Evolutionary conservation across 1,140 invertebrate genomes (phyloP).

Genomic region (Macrocentrus cingulum): DNA sequence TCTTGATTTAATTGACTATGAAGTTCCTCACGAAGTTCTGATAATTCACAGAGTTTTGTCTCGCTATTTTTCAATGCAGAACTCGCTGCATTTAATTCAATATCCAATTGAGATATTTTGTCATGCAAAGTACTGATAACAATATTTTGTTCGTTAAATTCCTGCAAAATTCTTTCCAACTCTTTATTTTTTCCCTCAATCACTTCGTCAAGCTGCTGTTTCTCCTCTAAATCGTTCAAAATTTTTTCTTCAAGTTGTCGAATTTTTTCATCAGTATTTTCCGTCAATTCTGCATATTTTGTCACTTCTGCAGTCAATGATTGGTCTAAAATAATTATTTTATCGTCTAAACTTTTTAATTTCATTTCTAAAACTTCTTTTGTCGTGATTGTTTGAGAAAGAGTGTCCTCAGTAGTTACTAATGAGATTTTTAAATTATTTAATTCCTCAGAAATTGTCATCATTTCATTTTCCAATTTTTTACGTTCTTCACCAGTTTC

Average conservation of each 20-base stretch:
- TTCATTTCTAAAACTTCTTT: constrained; percentile 14
- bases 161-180: neutral
- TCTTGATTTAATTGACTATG: constrained; percentile 24
- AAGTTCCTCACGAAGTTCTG: constrained; percentile 23
- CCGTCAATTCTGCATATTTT: neutral
- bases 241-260: neutral
- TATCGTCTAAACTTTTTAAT: neutral
- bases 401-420: constrained; percentile 23
- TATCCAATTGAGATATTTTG: neutral
- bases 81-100: neutral
- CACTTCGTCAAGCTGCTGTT: constrained; percentile 12
- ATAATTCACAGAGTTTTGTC: constrained; percentile 24
- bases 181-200: neutral
- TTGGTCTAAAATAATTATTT: constrained; percentile 7
- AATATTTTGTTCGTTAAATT: neutral
- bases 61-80: neutral
- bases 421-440: constrained; percentile 30
- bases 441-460: constrained; percentile 28
- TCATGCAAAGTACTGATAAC: neutral
- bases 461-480: constrained; percentile 27
- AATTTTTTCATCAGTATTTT: too few relatives aligned
- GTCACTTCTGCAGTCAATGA: neutral
- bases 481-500: constrained; percentile 15
- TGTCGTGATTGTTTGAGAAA: constrained; percentile 1
- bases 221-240: neutral